Evolutionary conservation across 2,113 vertebrate species (phyloP), one percentile per base, ranked within the genome.

Genomic region (Pionites leucogaster): DNA sequence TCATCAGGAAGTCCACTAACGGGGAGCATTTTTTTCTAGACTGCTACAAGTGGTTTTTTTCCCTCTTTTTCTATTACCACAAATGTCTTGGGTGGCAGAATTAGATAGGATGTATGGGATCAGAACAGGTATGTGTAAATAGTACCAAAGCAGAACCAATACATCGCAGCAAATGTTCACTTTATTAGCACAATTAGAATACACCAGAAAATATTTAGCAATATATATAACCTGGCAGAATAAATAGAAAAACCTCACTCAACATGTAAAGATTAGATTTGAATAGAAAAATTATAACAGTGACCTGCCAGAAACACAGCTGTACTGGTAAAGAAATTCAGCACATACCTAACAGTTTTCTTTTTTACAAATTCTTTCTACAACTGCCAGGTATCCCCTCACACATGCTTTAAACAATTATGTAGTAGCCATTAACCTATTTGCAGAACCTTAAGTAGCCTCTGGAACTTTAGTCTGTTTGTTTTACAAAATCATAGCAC

Each of bases 401-500:
- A 62, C 11, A 77, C 17, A n/a, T 57, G 55, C 22, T 89, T 94
- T n/a, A 91, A 91, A 90, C 28, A 85, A 74, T 35, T 49, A 68
- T 91, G 44, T 33, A 83, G 70, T 59, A 93, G 81, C n/a, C 46
- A 88, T 76, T 82, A 94, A 85, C 19, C 23, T 82, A 67, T 88
- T 67, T 77, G 46, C 44, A 96, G 92, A 97, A 63, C 64, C 69
- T 84, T 84, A 86, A 78, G 65, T 22, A 94, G 83, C 29, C 42
- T 50, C 78, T 85, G 78, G 53, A 95, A 78, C 44, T 41, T 96
- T 59, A 88, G 85, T 74, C 53, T 81, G 75, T 46, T 53, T 80
- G 59, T 80, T 95, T 94, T 67, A 96, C 29, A 42, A 88, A 95
- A 86, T 82, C 71, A 63, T 67, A 96, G 41, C 79, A 84, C 74